Percentiles rank a stretch among this genome's conserved stretches.
Evolutionary conservation across 2,888 invertebrate species (phyloP).

Genomic region (Geophilus truncorum): DNA sequence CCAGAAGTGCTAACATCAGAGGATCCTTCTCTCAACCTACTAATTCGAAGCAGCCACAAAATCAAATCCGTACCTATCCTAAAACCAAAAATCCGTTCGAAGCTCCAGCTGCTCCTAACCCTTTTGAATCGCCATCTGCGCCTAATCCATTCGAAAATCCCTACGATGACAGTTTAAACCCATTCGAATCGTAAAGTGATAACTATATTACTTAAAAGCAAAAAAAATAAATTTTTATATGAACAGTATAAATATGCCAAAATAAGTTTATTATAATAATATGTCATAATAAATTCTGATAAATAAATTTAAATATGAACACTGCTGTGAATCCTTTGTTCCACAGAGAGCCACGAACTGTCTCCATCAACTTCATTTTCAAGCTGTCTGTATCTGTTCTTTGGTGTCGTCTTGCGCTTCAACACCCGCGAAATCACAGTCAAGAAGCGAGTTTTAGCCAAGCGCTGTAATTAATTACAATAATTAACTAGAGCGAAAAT

Average conservation of each 20-base stretch:
- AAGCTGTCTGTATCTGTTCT: conserved; percentile 37
- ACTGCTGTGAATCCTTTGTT: not conserved
- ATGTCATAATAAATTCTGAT: no score
- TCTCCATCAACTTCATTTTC: conserved; percentile 33
- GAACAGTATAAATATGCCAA: not conserved
- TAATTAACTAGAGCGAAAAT: no score
- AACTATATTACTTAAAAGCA: not conserved
- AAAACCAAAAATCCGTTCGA: conserved; percentile 33
- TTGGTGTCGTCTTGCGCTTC: conserved; percentile 36
- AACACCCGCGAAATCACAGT: conserved; percentile 29
- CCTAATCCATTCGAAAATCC: conserved; percentile 49
- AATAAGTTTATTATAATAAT: not conserved
- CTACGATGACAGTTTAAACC: conserved; percentile 71
- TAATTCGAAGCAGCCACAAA: not conserved
- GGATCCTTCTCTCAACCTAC: not conserved
- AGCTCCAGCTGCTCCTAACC: not conserved
- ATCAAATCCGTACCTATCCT: not conserved
- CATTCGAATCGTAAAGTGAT: conserved; percentile 53
- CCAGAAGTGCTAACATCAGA: not conserved
- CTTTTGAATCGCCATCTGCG: conserved; percentile 6
- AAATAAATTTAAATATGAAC: not conserved
- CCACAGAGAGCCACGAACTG: not conserved
- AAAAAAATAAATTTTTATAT: not conserved
- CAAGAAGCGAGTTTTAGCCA: conserved; percentile 28
- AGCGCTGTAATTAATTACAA: conserved; percentile 29